Evolutionary conservation across 2,888 invertebrate genomes (phyloP), one percentile per base, ranked within the genome.

Genomic region (Torymus texanus): DNA sequence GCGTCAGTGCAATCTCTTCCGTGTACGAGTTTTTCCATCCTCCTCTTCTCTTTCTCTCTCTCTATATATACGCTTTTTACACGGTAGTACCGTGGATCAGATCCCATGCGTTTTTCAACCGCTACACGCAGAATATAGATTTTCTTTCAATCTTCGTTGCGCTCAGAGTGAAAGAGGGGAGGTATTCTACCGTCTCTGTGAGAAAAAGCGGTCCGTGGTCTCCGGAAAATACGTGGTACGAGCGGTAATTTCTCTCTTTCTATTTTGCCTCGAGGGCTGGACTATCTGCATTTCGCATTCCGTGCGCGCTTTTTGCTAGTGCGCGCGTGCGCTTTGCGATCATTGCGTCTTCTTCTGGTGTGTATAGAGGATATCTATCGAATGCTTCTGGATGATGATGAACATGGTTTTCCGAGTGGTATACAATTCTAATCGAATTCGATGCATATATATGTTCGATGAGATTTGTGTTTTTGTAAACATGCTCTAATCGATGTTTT

Each of bases 11-110:
- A 53, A 53, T 53, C 24, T n/a, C 73, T 73, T 73, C 65, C 73
- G 63, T 18, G 41, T 51, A 41, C 50, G 24, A 55, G n/a, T 63
- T 63, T 62, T 51, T 59, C 29, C 81, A 83, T 81, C 80, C 71
- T 81, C 80, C 71, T 78, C 75, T 78, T 81, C 81, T 78, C 78
- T 81, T 81, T 75, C 63, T 84, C 84, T 81, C 82, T 83, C 70
- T 82, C 78, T 63, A 21, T 21, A 21, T 21, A 66, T 75, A 59
- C 24, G n/a, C 29, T 53, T 67, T 75, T 56, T 41, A 14, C 13
- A 13, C n/a, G n/a, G 62, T 11, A 8, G 10, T n/a, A 5, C 59
- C 61, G 29, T 51, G 29, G 13, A 53, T 53, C 51, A n/a, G 14
- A 76, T 75, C 41, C 41, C 41, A 41, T 41, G 41, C 41, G 41